phyloP scores from a whole-genome alignment of 2,888 invertebrate species.

The Sclerodermus sp. region DNA sequence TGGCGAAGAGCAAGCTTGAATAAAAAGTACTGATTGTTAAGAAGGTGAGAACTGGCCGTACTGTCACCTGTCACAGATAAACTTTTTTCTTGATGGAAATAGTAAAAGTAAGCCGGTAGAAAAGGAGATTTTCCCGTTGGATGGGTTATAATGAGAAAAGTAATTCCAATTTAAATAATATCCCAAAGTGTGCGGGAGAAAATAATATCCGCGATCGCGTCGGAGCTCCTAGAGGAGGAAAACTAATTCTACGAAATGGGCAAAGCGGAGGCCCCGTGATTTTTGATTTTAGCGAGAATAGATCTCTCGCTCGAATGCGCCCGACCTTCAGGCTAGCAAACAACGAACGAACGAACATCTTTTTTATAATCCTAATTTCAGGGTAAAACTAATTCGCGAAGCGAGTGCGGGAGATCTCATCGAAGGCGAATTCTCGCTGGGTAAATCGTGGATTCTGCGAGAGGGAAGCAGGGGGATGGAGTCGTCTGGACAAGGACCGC shows the following conservation, averaged over 20 bases:
- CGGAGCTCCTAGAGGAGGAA: constrained; percentile 28
- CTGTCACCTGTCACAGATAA: constrained; percentile 53
- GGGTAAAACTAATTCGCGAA: too few species aligned
- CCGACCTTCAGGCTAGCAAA: too few species aligned
- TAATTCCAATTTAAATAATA: constrained; percentile 58
- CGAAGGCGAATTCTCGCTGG: too few species aligned
- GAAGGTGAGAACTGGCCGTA: constrained; percentile 13
- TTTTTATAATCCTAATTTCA: too few species aligned
- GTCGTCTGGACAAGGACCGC: too few species aligned
- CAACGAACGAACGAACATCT: too few species aligned
- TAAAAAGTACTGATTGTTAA: constrained; percentile 1
- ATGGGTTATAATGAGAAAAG: constrained; percentile 57
- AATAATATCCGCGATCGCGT: constrained; percentile 49
- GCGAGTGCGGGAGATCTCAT: too few species aligned
- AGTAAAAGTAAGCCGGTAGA: constrained; percentile 45
- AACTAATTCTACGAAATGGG: constrained; percentile 38
- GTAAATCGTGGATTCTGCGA: too few species aligned
- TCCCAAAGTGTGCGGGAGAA: constrained; percentile 43
- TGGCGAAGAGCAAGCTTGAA: too few species aligned
- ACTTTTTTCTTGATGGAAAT: constrained; percentile 41
- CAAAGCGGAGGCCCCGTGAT: not conserved
- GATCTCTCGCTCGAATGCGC: too few species aligned
- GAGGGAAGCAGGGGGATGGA: too few species aligned
- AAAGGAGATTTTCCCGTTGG: constrained; percentile 54
- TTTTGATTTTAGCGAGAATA: too few species aligned